Conservation (phyloP, 2,888 invertebrate genomes). For the Xylocampa areola region DNA sequence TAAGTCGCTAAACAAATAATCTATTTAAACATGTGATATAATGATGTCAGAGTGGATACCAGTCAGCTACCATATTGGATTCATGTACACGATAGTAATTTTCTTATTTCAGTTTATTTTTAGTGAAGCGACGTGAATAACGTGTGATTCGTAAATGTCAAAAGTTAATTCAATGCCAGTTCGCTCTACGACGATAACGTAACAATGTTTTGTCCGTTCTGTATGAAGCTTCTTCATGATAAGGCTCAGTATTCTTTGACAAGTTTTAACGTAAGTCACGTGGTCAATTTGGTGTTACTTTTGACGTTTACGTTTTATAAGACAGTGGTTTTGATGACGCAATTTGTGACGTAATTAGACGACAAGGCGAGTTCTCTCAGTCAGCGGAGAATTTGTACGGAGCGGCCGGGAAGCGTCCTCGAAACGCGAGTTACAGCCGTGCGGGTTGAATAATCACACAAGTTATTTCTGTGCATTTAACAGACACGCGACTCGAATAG, state of each 20-base stretch:
- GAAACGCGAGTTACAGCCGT: slow-evolving; percentile 55
- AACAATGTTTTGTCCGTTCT: slow-evolving; percentile 80
- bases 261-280: slow-evolving; percentile 83
- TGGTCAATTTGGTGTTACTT: slow-evolving; percentile 72
- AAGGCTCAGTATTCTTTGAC: slow-evolving; percentile 83
- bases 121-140: slow-evolving; percentile 84
- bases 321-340: slow-evolving; percentile 75
- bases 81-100: slow-evolving; percentile 88
- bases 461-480: slow-evolving; percentile 62
- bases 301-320: slow-evolving; percentile 82
- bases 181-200: slow-evolving; percentile 61
- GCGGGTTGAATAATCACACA: slow-evolving; percentile 57
- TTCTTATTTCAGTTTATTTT: slow-evolving; percentile 86
- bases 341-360: slow-evolving; percentile 66
- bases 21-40: slow-evolving; percentile 87
- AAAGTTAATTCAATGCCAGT: slow-evolving; percentile 77
- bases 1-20: slow-evolving; percentile 83
- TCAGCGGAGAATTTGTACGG: slow-evolving; percentile 50
- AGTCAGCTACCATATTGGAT: slow-evolving; percentile 81
- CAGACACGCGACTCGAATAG: slow-evolving; percentile 51
- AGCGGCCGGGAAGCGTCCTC: slow-evolving; percentile 58
- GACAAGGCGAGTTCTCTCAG: slow-evolving; percentile 58
- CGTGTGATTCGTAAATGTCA: slow-evolving; percentile 87
- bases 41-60: slow-evolving; percentile 86
- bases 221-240: slow-evolving; percentile 80